Conservation (phyloP, 2,113 vertebrate species). For the Corythornis cristatus region DNA sequence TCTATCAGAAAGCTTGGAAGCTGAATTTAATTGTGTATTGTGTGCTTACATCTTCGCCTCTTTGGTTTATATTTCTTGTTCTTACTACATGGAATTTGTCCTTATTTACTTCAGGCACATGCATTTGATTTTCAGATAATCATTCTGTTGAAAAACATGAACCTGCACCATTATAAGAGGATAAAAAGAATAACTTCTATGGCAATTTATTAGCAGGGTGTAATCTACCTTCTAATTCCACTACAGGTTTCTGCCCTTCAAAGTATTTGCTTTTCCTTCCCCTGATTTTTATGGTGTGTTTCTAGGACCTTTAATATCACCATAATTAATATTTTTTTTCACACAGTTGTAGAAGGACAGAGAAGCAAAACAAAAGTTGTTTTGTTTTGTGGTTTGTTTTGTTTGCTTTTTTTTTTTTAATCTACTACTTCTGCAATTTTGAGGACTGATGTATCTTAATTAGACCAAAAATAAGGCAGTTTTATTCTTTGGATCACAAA, state of each 20-base stretch:
- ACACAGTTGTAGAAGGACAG: neutral
- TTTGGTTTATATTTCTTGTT: neutral
- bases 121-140: constrained; percentile 41
- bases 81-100: neutral
- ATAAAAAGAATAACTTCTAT: neutral
- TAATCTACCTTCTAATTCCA: constrained; percentile 36
- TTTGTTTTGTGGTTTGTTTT: neutral
- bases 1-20: neutral
- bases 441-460: constrained; percentile 18
- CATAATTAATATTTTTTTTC: neutral
- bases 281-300: neutral
- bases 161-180: neutral
- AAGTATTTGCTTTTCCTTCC: neutral
- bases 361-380: neutral
- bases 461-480: constrained; percentile 9
- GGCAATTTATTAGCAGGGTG: constrained; percentile 16
- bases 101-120: constrained; percentile 13
- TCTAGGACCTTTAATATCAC: neutral
- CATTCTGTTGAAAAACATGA: constrained; percentile 30
- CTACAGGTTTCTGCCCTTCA: neutral
- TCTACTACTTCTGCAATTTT: neutral
- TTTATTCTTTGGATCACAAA: neutral
- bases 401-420: neutral
- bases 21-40: neutral
- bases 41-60: neutral